A percentile compares a stretch with the other conserved stretches of the same genome.
Evolutionary conservation across 2,113 vertebrate genomes (phyloP).

Genomic region (Saiga tatarica): DNA sequence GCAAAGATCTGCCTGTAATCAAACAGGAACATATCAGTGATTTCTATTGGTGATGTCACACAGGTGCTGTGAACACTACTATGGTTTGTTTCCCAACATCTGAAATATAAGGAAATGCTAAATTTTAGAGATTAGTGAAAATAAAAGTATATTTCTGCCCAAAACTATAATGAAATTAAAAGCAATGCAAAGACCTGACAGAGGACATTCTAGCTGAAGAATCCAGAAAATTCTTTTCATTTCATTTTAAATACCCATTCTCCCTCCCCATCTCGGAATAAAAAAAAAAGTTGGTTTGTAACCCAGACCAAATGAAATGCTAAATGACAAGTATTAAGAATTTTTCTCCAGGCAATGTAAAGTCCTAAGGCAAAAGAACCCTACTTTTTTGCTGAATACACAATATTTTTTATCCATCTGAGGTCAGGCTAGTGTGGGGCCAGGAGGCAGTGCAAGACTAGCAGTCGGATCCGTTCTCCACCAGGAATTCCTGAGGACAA

Average conservation of each 20-base stretch:
- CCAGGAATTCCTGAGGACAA: neutral
- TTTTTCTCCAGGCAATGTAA: constrained; percentile 25
- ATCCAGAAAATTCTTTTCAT: neutral
- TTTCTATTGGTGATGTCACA: neutral
- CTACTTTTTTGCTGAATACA: neutral
- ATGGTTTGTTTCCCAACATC: neutral
- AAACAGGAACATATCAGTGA: neutral
- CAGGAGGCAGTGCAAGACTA: neutral
- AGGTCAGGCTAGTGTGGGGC: neutral
- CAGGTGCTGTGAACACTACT: neutral
- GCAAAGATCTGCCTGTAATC: neutral
- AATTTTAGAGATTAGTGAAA: neutral
- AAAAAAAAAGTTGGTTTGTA: neutral
- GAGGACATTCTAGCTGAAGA: neutral
- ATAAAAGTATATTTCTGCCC: neutral
- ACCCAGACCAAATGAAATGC: constrained; percentile 28
- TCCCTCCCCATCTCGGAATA: neutral
- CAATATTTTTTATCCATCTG: neutral
- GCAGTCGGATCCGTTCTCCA: neutral
- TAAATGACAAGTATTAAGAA: neutral
- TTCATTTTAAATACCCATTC: neutral
- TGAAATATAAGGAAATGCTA: neutral
- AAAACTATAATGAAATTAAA: neutral
- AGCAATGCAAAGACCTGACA: neutral
- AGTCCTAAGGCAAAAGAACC: neutral